Conservation (phyloP, 2,797 vertebrate species). For the Pygocentrus nattereri region DNA sequence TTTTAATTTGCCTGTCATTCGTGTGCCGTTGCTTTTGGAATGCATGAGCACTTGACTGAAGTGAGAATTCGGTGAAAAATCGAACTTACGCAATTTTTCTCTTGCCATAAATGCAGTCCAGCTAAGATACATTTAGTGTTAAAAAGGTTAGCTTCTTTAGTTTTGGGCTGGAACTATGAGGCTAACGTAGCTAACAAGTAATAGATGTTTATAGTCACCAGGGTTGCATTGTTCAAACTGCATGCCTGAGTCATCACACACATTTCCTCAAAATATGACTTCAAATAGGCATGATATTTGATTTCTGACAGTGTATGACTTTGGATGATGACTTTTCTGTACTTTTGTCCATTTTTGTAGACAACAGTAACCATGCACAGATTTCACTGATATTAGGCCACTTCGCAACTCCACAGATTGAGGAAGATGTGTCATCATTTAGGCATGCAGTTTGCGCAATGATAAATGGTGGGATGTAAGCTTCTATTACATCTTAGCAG, state of each 20-base stretch:
- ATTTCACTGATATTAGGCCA: too few relatives aligned
- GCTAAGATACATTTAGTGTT: neutral
- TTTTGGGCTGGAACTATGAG: neutral
- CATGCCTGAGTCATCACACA: too few relatives aligned
- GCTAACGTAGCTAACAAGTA: neutral
- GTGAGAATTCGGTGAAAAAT: neutral
- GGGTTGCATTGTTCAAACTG: too few relatives aligned
- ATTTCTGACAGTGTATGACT: too few relatives aligned
- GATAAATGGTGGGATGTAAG: neutral
- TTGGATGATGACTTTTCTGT: too few relatives aligned
- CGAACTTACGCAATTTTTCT: neutral
- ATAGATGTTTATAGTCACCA: too few relatives aligned
- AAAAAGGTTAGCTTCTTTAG: neutral
- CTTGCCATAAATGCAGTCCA: too few relatives aligned
- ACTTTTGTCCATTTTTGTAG: too few relatives aligned
- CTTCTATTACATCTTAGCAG: neutral
- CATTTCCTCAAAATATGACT: too few relatives aligned
- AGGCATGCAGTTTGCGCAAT: neutral
- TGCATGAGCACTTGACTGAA: neutral
- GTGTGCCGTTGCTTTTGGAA: slow-evolving; percentile 2
- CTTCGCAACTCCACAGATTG: too few relatives aligned
- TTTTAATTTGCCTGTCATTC: slow-evolving; percentile 40
- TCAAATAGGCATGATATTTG: too few relatives aligned
- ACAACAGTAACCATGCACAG: too few relatives aligned
- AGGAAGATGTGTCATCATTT: neutral